Conservation (phyloP, 92 coral and sea anemone species). For the Paramuricea clavata region DNA sequence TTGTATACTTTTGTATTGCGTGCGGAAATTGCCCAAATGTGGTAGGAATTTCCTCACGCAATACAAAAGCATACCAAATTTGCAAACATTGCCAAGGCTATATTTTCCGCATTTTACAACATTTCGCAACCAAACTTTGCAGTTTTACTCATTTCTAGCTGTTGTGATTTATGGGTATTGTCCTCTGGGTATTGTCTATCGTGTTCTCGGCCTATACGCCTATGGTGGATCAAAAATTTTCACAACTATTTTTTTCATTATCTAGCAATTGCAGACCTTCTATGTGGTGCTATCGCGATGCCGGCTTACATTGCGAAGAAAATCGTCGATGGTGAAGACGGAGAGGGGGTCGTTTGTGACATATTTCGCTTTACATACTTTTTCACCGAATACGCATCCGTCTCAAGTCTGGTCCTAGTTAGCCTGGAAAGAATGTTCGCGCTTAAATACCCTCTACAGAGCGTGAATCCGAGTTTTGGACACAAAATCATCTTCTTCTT, state of each 20-base stretch:
- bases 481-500: constrained; percentile 67
- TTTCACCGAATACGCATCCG: constrained; percentile 89
- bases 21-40: too few relatives aligned
- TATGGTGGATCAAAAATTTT: too few relatives aligned
- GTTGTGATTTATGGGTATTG: too few relatives aligned
- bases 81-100: too few relatives aligned
- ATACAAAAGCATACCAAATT: too few relatives aligned
- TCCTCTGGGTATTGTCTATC: too few relatives aligned
- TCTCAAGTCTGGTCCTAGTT: constrained; percentile 81
- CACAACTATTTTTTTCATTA: constrained; percentile 43
- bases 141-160: too few relatives aligned
- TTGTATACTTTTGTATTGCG: too few relatives aligned
- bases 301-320: constrained; percentile 94
- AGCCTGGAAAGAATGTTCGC: constrained; percentile 90
- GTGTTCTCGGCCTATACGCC: too few relatives aligned
- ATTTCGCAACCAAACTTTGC: too few relatives aligned
- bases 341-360: constrained; percentile 79
- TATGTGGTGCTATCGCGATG: constrained; percentile 92
- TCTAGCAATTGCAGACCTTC: constrained; percentile 91
- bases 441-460: constrained; percentile 78
- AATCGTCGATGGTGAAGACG: constrained; percentile 56
- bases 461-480: constrained; percentile 64
- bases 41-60: too few relatives aligned
- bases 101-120: too few relatives aligned
- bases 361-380: constrained; percentile 91